Conservation (phyloP, 1,140 invertebrate genomes). For the Mercenaria mercenaria region DNA sequence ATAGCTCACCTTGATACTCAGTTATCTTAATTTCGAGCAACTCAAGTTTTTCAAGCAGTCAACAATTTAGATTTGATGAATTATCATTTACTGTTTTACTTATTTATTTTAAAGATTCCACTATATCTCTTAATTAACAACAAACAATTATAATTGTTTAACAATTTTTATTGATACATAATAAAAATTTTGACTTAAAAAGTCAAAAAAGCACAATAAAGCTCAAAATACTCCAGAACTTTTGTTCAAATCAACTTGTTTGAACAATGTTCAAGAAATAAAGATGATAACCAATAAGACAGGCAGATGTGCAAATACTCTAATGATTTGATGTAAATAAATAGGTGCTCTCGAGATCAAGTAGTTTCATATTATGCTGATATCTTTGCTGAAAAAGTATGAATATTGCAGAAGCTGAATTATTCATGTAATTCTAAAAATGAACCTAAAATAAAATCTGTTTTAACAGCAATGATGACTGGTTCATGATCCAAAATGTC, state of each 20-base stretch:
- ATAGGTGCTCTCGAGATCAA: not conserved
- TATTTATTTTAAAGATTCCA: too few species aligned
- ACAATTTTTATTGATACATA: conserved; percentile 49
- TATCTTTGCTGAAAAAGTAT: not conserved
- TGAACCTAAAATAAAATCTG: too few species aligned
- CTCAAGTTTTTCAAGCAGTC: too few species aligned
- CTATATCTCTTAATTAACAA: too few species aligned
- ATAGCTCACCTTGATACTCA: too few species aligned
- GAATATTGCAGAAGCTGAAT: not conserved
- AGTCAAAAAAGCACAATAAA: conserved; percentile 51
- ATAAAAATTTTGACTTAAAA: conserved; percentile 38
- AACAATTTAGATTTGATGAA: too few species aligned
- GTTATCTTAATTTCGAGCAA: too few species aligned
- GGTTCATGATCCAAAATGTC: too few species aligned
- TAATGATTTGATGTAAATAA: not conserved
- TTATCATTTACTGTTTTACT: too few species aligned
- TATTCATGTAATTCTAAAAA: not conserved
- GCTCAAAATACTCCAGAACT: not conserved
- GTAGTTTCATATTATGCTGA: not conserved
- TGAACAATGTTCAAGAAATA: conserved; percentile 31
- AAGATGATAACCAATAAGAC: not conserved
- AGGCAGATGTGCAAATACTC: conserved; percentile 29
- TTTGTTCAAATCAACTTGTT: not conserved
- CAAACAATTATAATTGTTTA: conserved; percentile 7
- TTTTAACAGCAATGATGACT: too few species aligned